Evolutionary conservation across 2,888 invertebrate species (phyloP), one percentile per base, ranked within the genome.

Genomic region (Apodemia mormo): DNA sequence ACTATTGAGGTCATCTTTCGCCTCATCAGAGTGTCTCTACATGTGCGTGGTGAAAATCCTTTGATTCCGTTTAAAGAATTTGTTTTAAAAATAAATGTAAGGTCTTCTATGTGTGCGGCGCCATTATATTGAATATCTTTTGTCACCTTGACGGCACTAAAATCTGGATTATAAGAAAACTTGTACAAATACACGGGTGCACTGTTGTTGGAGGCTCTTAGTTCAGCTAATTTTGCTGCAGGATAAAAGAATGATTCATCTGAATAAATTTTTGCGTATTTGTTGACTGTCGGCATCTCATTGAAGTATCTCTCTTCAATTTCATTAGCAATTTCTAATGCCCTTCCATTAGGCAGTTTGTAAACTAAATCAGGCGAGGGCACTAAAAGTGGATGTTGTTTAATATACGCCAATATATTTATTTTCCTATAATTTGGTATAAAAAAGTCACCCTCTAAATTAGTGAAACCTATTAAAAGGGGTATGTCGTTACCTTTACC

Each of bases 41-140:
- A 73, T 2, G 76, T 69, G 1, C 79, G 78, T 6, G 78, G 76
- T 14, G 72, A 73, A 14, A 80, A 77, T 1, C 72, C 70, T 9
- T 78, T 74, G 1, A 71, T 52, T 0, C 75, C 77, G 40, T 83
- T 71, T 68, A 85, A 74, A 1, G 86, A 83, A 75, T 89, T 89
- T 1, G 81, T 79, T 67, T 81, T 81, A 74, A 95, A 94, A 9
- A 95, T 77, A 73, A 94, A 95, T 0, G 94, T 94, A 79, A 94
- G 77, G 79, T 95, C 95, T 76, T 95, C 95, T 1, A 94, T 89
- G 73, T 95, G 95, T 12, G 92, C 94, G 3, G 94, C 94, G 8
- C 95, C 95, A 0, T 84, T 82, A 61, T 91, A 85, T 0, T 85
- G 80, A 33, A 90, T 73, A 70, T 86, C 84, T 10, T 76, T 77